Percentiles rank a stretch among this genome's conserved stretches.
phyloP scores from a whole-genome alignment of 2,888 invertebrate genomes.

The Oasisia sp. region DNA sequence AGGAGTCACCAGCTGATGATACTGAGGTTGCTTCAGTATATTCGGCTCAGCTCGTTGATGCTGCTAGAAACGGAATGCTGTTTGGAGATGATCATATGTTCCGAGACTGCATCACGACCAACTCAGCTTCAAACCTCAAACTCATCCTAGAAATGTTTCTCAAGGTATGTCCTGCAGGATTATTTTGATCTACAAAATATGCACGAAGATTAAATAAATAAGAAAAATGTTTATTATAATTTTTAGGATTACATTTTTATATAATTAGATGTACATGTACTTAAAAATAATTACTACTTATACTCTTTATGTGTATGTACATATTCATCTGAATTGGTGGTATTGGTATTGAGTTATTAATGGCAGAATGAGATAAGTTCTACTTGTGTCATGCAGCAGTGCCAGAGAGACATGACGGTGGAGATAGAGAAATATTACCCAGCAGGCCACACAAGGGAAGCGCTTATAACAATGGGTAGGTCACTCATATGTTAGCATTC shows the following conservation, averaged over 20 bases:
- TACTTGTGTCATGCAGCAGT: not conserved
- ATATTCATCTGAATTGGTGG: not conserved
- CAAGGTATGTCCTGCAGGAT: not conserved
- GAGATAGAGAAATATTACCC: not conserved
- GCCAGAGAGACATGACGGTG: not conserved
- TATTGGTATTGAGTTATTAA: not conserved
- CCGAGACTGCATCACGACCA: not conserved
- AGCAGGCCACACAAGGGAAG: not conserved
- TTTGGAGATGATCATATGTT: not conserved
- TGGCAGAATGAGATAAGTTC: not conserved
- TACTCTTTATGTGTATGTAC: not conserved
- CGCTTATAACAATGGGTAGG: not conserved
- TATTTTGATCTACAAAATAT: not conserved
- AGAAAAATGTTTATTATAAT: no score
- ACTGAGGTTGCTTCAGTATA: not conserved
- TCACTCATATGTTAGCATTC: not conserved
- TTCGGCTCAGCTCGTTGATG: not conserved
- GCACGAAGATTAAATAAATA: not conserved
- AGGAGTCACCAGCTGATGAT: not conserved
- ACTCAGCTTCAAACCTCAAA: not conserved
- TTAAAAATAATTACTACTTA: no score
- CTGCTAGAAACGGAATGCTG: not conserved
- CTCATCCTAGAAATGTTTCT: not conserved
- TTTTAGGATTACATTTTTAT: no score
- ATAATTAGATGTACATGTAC: no score